These are phyloP conservation scores for Mormyrops attenuatus DNA, from an alignment of 2,797 vertebrate genomes.

Conservation along the genomic window DNA sequence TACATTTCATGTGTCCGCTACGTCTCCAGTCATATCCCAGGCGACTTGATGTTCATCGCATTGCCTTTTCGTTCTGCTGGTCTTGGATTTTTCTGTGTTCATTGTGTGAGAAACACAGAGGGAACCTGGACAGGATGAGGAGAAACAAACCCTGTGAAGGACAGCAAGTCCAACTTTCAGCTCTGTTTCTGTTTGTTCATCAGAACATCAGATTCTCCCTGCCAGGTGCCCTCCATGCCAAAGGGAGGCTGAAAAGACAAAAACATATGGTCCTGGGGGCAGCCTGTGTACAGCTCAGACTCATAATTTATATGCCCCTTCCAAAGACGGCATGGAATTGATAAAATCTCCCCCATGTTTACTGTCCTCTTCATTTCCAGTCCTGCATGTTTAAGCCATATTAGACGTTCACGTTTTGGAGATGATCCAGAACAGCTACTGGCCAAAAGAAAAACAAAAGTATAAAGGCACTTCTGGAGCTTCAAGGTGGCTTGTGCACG, in stretches of 20 bases:
- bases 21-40: conserved; percentile 4
- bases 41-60: background rate
- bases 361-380: background rate
- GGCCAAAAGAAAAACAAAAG: background rate
- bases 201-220: background rate
- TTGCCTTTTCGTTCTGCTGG: background rate
- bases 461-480: background rate
- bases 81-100: background rate
- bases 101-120: background rate
- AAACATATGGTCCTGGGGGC: background rate
- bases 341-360: background rate
- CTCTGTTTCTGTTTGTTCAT: background rate
- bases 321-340: background rate
- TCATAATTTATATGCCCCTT: background rate
- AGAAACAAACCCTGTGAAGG: background rate
- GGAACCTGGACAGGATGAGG: background rate
- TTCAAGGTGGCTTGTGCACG: background rate
- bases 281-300: background rate
- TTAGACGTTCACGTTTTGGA: background rate
- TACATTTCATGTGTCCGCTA: background rate
- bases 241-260: background rate
- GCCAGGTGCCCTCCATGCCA: background rate
- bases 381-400: background rate
- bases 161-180: background rate
- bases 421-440: background rate